Conservation (phyloP, 2,888 invertebrate genomes). For the Minunthozetes semirufus region DNA sequence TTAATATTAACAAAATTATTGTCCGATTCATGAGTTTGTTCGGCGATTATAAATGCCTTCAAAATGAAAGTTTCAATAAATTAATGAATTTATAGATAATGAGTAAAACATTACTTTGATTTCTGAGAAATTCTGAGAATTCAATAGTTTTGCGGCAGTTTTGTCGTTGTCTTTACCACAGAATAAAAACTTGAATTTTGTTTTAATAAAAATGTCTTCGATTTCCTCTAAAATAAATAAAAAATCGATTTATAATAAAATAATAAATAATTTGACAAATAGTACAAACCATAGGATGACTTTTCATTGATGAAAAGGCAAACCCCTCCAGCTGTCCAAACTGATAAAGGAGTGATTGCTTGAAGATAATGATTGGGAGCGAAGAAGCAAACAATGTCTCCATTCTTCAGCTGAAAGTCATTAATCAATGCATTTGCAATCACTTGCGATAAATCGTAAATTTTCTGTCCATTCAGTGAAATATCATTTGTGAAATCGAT, state of each 20-base stretch:
- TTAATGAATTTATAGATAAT: background rate
- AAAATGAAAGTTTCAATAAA: background rate
- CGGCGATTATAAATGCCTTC: background rate
- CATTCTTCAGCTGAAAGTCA: background rate
- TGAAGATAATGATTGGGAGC: background rate
- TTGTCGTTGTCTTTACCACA: background rate
- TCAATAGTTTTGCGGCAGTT: background rate
- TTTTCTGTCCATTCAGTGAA: background rate
- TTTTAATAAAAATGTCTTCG: background rate
- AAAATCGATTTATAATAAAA: background rate
- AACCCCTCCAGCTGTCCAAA: background rate
- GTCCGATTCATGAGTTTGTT: background rate
- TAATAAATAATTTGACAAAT: background rate
- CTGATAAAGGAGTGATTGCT: background rate
- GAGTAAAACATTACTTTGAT: background rate
- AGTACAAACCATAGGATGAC: background rate
- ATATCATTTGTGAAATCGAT: background rate
- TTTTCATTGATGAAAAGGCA: background rate
- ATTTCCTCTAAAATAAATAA: background rate
- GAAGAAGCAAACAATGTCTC: background rate
- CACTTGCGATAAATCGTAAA: background rate
- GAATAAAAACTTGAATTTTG: slow-evolving; percentile 4
- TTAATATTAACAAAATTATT: slow-evolving; percentile 3
- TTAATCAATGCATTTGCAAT: slow-evolving; percentile 5
- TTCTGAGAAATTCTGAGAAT: background rate